Evolutionary conservation across 2,888 invertebrate species (phyloP).

Genomic region (Julus scanicus): DNA sequence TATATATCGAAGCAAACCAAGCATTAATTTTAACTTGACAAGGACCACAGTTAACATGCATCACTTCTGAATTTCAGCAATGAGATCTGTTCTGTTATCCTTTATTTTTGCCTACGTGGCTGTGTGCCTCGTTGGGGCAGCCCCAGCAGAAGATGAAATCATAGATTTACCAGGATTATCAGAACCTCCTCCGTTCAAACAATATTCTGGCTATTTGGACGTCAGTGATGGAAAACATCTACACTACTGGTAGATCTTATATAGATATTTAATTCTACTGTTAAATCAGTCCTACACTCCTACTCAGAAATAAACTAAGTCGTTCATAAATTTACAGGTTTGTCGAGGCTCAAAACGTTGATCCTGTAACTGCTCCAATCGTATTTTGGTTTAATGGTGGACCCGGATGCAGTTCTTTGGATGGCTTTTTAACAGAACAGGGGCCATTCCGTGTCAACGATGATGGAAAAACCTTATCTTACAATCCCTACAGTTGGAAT

Average conservation of each 20-base stretch:
- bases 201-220: slow-evolving; percentile 67
- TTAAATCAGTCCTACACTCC: too few species aligned
- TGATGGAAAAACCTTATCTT: slow-evolving; percentile 59
- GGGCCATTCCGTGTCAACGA: slow-evolving; percentile 64
- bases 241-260: slow-evolving; percentile 61
- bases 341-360: slow-evolving; percentile 62
- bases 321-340: slow-evolving; percentile 63
- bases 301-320: too few species aligned
- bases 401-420: slow-evolving; percentile 63
- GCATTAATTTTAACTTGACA: not conserved
- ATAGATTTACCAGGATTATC: slow-evolving; percentile 64
- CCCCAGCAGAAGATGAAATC: slow-evolving; percentile 63
- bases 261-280: not conserved
- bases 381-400: slow-evolving; percentile 66
- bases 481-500: slow-evolving; percentile 62
- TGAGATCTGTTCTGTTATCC: not conserved
- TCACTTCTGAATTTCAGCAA: slow-evolving; percentile 7
- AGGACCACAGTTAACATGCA: not conserved
- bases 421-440: slow-evolving; percentile 61
- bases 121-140: not conserved
- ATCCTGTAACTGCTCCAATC: slow-evolving; percentile 64
- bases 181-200: slow-evolving; percentile 64
- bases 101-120: not conserved
- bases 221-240: slow-evolving; percentile 61
- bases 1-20: too few species aligned